These are phyloP conservation scores for Orgyia antiqua DNA, from an alignment of 2,888 invertebrate species.

Conservation along the genomic window DNA sequence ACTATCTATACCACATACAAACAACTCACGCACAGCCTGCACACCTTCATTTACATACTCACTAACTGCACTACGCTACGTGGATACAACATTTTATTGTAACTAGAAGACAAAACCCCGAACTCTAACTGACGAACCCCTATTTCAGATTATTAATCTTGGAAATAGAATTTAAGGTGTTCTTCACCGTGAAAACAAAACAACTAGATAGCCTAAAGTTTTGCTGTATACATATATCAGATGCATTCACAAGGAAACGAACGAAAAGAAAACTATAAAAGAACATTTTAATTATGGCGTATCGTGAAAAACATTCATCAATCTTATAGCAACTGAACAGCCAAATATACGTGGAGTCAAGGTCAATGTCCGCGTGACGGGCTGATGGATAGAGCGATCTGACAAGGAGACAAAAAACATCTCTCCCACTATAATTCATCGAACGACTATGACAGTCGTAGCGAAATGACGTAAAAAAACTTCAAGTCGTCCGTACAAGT, in stretches of 20 bases:
- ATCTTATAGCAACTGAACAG: slow-evolving; percentile 52
- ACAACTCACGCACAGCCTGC: slow-evolving; percentile 46
- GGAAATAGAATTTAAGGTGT: too few relatives aligned
- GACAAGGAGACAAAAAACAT: slow-evolving; percentile 63
- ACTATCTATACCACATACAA: slow-evolving; percentile 52
- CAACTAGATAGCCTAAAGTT: too few relatives aligned
- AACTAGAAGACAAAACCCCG: too few relatives aligned
- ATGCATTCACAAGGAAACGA: too few relatives aligned
- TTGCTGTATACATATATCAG: too few relatives aligned
- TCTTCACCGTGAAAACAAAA: too few relatives aligned
- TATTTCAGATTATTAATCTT: too few relatives aligned
- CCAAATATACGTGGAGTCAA: slow-evolving; percentile 53
- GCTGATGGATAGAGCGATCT: slow-evolving; percentile 56
- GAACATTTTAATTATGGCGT: too few relatives aligned
- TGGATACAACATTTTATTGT: slow-evolving; percentile 5
- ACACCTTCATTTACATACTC: slow-evolving; percentile 70
- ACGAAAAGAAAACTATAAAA: too few relatives aligned
- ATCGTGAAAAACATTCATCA: too few relatives aligned
- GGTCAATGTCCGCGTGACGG: slow-evolving; percentile 69
- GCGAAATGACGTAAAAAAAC: slow-evolving; percentile 60
- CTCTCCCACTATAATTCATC: slow-evolving; percentile 44
- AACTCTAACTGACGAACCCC: too few relatives aligned
- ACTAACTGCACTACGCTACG: too few relatives aligned
- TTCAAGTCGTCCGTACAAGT: slow-evolving; percentile 51
- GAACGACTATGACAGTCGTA: slow-evolving; percentile 25